Base-by-base conservation (phyloP, 2,888 invertebrate species). In the Epicampocera succincta region DNA sequence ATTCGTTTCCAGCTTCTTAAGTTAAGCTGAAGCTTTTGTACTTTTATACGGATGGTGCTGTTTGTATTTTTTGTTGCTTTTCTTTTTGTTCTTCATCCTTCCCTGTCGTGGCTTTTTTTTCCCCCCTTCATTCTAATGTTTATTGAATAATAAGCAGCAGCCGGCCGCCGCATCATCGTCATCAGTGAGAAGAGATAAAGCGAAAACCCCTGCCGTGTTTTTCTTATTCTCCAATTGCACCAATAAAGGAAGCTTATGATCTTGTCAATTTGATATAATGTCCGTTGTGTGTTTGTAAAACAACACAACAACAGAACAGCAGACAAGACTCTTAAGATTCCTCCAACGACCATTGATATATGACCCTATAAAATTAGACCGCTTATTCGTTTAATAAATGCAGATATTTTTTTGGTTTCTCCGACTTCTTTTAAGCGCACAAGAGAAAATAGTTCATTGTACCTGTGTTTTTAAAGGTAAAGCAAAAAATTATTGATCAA, bases 251-350 rank as follows among this genome's bases (percentile, higher is more conserved):
- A 78, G 82, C 82, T 78, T 75, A 82, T 78, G 74, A 82, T 78
- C 69, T 82, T 82, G 82, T 82, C 82, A 82, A 78, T 82, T 75
- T 82, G 74, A 82, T 82, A 82, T 82, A 78, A 78, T 71, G 78
- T 61, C 71, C 60, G 69, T 54, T 82, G 78, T 78, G 42, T 78
- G 69, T 50, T 54, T 56, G 33, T 25, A 63, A 60, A 5, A 50
- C 44, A 56, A 56, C n/a, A 63, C 52, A 71, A 19, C 19, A 52
- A 44, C 12, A 33, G 25, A 40, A 25, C n/a, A 58, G 46, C 33
- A 48, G 33, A 38, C 33, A 46, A 71, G 15, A 58, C 75, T 68
- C 15, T 11, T 58, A 60, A 38, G 52, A 38, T 21, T 42, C 52
- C 15, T 15, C 13, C 56, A 33, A 33, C 33, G 63, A 56, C 38